Evolutionary conservation across 2,797 vertebrate genomes (phyloP), one percentile per base, ranked within the genome.

Genomic region (Pteronotus mesoamericanus): DNA sequence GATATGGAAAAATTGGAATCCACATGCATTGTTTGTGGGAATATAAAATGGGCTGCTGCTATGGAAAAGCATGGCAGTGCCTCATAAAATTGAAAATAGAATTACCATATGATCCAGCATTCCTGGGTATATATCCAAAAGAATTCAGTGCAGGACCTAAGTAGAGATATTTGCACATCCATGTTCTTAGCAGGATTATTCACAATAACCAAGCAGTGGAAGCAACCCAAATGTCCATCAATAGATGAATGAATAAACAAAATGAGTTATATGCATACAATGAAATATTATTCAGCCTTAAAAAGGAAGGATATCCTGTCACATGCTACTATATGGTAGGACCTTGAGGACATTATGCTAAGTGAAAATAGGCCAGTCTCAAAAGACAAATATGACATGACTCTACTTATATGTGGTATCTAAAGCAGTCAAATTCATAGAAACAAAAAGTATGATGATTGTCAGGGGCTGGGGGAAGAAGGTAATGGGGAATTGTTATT

Each of bases 321-420:
- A 86, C 32, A 18, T n/a, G n/a, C 46, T 68, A 15, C 19, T 94
- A n/a, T 19, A 53, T 68, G 18, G 42, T 46, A 89, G n/a, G 80
- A 74, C n/a, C 86, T 83, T 68, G n/a, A 91, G 74, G 34, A 86
- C 16, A 51, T 85, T 72, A 85, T 75, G 19, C 57, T 91, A 91
- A 95, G 39, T 75, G 57, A 86, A 89, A 90, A 86, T 83, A 78
- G 88, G 78, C 34, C 69, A 80, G 8, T 94, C 21, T 80, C 64
- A 21, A 93, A 93, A 78, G 57, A 94, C 42, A 89, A 91, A 83
- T 66, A 34, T 29, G 59, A 1, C 64, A 16, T 91, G 78, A 80
- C 46, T 91, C 37, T 19, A 68, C 44, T 57, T 86, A 44, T 18
- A 32, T 37, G 32, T 57, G 3, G 32, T 68, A 85, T 78, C 48